Conservation (phyloP, 2,113 vertebrate genomes). For the Bufo gargarizans region DNA sequence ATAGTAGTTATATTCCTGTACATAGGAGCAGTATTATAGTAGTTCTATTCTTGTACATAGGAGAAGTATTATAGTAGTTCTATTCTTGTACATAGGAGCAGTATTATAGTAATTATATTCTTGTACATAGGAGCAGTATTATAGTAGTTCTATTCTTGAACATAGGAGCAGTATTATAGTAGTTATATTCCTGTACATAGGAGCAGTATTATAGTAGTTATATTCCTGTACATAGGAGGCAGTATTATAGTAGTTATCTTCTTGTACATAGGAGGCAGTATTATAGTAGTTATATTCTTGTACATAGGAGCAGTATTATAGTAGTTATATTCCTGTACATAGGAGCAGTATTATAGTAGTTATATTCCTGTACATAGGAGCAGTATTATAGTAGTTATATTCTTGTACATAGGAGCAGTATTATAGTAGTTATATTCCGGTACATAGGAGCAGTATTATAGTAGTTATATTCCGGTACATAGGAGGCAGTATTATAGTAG, state of each 20-base stretch:
- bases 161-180: background rate
- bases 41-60: background rate
- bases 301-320: constrained; percentile 1
- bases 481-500: constrained; percentile 5
- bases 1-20: background rate
- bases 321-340: constrained; percentile 2
- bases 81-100: background rate
- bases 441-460: background rate
- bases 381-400: constrained; percentile 1
- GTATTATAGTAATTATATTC: constrained; percentile 1
- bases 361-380: background rate
- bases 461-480: constrained; percentile 2
- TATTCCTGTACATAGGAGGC: background rate
- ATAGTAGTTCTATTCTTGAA: constrained; percentile 4
- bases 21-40: background rate
- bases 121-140: background rate
- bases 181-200: constrained; percentile 6
- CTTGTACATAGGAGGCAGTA: background rate
- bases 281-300: constrained; percentile 20
- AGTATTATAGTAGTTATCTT: constrained; percentile 15
- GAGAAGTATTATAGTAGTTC: background rate
- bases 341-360: background rate
- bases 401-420: constrained; percentile 8
- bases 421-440: constrained; percentile 2
- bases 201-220: constrained; percentile 8